These are phyloP conservation scores for Trachelus iudaicus DNA, from an alignment of 2,888 invertebrate genomes.

Conservation along the genomic window DNA sequence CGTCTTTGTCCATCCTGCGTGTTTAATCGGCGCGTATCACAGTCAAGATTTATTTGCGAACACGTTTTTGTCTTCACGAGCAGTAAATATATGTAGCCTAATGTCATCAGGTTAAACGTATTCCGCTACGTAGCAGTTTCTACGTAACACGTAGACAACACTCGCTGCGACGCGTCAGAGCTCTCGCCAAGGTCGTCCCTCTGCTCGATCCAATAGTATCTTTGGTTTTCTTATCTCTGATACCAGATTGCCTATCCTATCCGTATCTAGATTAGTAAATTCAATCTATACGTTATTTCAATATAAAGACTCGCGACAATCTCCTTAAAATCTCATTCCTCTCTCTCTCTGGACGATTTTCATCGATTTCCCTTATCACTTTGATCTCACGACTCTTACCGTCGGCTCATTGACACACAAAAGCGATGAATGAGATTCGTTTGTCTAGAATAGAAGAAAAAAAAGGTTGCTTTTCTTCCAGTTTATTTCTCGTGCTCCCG, in stretches of 20 bases:
- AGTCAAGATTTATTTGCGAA: neutral
- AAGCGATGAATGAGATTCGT: neutral
- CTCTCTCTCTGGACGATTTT: neutral
- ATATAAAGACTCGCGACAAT: neutral
- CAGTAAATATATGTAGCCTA: neutral
- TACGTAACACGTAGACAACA: neutral
- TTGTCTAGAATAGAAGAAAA: neutral
- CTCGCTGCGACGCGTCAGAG: neutral
- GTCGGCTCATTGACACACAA: neutral
- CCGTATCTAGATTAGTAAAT: neutral
- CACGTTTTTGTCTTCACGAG: neutral
- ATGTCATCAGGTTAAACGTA: neutral
- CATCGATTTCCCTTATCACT: neutral
- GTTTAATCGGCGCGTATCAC: neutral
- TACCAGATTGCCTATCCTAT: neutral
- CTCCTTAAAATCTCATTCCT: neutral
- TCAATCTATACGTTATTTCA: neutral
- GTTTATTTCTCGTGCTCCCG: neutral
- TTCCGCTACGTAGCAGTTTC: neutral
- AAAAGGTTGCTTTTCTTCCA: slow-evolving; percentile 2
- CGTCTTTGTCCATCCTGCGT: neutral
- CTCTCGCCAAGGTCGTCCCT: neutral
- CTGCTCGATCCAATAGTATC: neutral
- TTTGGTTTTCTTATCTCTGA: neutral
- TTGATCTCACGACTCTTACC: neutral